Conservation (phyloP, 2,113 vertebrate genomes). For the Centropus unirufus region DNA sequence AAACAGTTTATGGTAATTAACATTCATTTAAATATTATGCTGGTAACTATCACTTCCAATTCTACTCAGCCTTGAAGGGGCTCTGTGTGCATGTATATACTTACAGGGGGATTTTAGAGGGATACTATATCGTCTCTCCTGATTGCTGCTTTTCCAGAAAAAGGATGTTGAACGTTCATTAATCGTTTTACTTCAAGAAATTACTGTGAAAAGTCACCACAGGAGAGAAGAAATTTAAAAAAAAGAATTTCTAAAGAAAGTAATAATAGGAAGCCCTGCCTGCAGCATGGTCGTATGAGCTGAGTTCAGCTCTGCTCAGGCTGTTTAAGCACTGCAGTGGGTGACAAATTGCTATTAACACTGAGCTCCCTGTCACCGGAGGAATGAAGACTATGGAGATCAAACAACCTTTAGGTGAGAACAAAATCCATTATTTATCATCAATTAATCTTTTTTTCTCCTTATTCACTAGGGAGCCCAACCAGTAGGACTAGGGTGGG, state of each 20-base stretch:
- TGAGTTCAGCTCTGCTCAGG: slow-evolving; percentile 15
- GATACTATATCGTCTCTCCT: background rate
- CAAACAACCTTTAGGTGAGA: slow-evolving; percentile 37
- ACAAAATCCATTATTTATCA: slow-evolving; percentile 69
- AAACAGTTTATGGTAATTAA: slow-evolving; percentile 55
- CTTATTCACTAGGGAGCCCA: background rate
- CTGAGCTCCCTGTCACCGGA: slow-evolving; percentile 29
- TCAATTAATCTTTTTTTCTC: slow-evolving; percentile 28
- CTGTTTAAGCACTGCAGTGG: slow-evolving; percentile 11
- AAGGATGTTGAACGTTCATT: slow-evolving; percentile 32
- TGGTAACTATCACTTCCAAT: slow-evolving; percentile 51
- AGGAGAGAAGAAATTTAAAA: background rate
- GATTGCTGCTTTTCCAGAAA: slow-evolving; percentile 23
- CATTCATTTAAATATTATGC: slow-evolving; percentile 52
- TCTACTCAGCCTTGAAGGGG: slow-evolving; percentile 39
- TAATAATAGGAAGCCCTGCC: background rate
- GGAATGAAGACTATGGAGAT: slow-evolving; percentile 37
- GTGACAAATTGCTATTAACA: slow-evolving; percentile 62
- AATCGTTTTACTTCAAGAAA: slow-evolving; percentile 60
- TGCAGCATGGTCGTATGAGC: background rate
- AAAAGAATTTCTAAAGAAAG: background rate
- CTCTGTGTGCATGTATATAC: background rate
- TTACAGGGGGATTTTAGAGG: background rate
- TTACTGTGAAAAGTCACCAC: slow-evolving; percentile 30
- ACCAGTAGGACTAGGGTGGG: background rate